Evolutionary conservation across 2,797 vertebrate species (phyloP).

Genomic region (Propithecus deckenii): DNA sequence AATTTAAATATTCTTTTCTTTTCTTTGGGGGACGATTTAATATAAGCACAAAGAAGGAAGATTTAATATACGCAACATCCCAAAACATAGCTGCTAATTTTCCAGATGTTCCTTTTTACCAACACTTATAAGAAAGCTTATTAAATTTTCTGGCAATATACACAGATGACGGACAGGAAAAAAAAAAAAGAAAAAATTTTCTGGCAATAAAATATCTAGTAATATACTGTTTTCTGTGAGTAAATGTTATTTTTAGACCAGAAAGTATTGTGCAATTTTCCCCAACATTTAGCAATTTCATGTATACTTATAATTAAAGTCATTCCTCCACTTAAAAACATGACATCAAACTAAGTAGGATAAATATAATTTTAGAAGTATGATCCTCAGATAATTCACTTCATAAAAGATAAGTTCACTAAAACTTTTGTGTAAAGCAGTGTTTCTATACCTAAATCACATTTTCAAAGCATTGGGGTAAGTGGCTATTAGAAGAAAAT

Average conservation of each 20-base stretch:
- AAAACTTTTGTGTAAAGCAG: neutral
- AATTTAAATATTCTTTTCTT: neutral
- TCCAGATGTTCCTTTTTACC: neutral
- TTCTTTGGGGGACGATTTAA: neutral
- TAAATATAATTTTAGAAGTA: neutral
- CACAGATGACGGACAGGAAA: too few species aligned
- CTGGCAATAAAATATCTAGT: neutral
- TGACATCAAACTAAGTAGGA: neutral
- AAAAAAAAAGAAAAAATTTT: too few species aligned
- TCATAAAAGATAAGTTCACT: neutral
- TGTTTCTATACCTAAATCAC: neutral
- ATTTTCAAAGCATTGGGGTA: neutral
- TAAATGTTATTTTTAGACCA: constrained; percentile 33
- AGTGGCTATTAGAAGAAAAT: neutral
- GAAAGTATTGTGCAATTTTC: neutral
- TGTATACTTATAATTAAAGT: constrained; percentile 28
- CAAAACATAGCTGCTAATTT: constrained; percentile 17
- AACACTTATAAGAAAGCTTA: neutral
- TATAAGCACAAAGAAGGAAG: neutral
- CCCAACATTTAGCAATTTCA: constrained; percentile 10
- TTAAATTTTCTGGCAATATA: neutral
- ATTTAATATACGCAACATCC: constrained; percentile 18
- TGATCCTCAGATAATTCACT: constrained; percentile 6
- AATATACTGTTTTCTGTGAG: neutral
- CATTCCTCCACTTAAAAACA: neutral